Percentiles rank a stretch among this genome's conserved stretches.
These are phyloP conservation scores for Andrena trimmerana DNA, from an alignment of 2,888 invertebrate genomes.

Conservation along the genomic window DNA sequence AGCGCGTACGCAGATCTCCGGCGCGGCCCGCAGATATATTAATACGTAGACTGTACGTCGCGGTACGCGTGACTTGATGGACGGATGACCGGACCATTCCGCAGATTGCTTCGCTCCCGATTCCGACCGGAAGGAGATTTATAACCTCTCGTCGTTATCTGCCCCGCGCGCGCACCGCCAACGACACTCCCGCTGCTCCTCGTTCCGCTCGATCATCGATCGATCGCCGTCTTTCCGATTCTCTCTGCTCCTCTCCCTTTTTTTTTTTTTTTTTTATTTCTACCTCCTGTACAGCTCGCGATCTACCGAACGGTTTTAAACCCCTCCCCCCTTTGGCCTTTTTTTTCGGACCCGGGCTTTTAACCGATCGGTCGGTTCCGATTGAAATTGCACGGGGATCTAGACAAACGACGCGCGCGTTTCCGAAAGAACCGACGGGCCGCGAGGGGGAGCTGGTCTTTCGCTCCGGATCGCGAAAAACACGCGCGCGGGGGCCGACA, in stretches of 20 bases:
- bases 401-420: slow-evolving; percentile 29
- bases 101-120: slow-evolving; percentile 84
- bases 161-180: slow-evolving; percentile 70
- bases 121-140: slow-evolving; percentile 83
- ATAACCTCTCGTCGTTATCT: slow-evolving; percentile 83
- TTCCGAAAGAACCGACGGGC: neutral
- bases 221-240: slow-evolving; percentile 60
- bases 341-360: slow-evolving; percentile 18
- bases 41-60: slow-evolving; percentile 74
- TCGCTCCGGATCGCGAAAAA: slow-evolving; percentile 38
- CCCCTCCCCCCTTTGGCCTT: neutral
- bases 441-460: slow-evolving; percentile 3
- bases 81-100: slow-evolving; percentile 84
- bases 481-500: slow-evolving; percentile 14
- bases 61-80: slow-evolving; percentile 82
- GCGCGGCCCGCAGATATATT: slow-evolving; percentile 69
- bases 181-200: slow-evolving; percentile 40
- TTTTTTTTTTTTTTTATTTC: neutral
- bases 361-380: slow-evolving; percentile 17
- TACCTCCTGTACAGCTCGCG: neutral
- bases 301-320: slow-evolving; percentile 6
- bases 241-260: neutral
- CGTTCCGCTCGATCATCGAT: slow-evolving; percentile 71
- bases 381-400: slow-evolving; percentile 36
- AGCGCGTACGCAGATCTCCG: slow-evolving; percentile 57